These are phyloP conservation scores for Coenonympha glycerion DNA, from an alignment of 2,888 invertebrate genomes.

Conservation along the genomic window DNA sequence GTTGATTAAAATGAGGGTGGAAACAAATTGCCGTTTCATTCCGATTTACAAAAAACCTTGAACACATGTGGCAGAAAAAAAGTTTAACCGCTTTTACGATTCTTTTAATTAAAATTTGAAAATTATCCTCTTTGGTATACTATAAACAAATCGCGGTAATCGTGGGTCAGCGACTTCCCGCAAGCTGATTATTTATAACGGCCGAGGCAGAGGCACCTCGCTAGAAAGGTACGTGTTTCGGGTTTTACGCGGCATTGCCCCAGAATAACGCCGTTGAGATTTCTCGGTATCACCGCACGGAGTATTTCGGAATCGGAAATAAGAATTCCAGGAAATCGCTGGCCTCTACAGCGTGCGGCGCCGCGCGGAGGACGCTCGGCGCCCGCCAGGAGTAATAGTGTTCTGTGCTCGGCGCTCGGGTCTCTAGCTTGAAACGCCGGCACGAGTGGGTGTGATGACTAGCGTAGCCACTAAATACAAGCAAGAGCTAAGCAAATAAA, in stretches of 20 bases:
- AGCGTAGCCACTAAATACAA: constrained; percentile 22
- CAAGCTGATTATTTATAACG: constrained; percentile 67
- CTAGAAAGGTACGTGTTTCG: constrained; percentile 65
- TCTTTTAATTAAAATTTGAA: neutral
- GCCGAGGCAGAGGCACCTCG: constrained; percentile 54
- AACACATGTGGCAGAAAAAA: constrained; percentile 13
- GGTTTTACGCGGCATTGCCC: constrained; percentile 65
- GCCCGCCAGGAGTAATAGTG: constrained; percentile 6
- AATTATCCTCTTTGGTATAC: neutral
- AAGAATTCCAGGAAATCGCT: constrained; percentile 66
- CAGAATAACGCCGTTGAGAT: constrained; percentile 66
- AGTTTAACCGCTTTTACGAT: neutral
- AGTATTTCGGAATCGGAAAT: constrained; percentile 74
- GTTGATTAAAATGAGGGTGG: constrained; percentile 3
- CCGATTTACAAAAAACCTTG: constrained; percentile 8
- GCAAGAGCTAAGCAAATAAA: neutral
- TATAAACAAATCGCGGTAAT: constrained; percentile 35
- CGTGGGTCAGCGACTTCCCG: constrained; percentile 63
- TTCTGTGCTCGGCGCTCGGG: no score
- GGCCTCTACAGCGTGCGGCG: constrained; percentile 50
- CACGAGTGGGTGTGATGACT: constrained; percentile 30
- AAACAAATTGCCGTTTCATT: constrained; percentile 14
- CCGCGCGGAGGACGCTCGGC: constrained; percentile 40
- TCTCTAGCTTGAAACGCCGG: no score
- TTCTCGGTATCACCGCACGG: constrained; percentile 64